Percentiles rank a stretch among this genome's conserved stretches.
These are phyloP conservation scores for Pelagia noctiluca DNA, from an alignment of 30 jellyfish, hydroid and myxozoan species.

Conservation along the genomic window DNA sequence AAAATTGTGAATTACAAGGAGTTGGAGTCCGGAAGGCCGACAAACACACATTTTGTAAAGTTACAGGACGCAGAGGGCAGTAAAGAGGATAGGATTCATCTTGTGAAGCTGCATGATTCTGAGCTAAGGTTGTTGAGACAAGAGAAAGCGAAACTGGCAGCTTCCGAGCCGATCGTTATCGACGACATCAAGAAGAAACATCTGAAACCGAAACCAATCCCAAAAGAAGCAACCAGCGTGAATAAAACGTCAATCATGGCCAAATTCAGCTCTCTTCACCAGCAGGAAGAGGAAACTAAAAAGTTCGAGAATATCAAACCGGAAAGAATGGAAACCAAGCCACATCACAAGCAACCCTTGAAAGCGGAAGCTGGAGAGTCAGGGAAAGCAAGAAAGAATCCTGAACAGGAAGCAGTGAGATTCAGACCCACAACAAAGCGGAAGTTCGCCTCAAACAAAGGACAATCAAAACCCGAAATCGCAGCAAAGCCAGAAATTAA, in stretches of 20 bases:
- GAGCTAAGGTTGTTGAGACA: slow-evolving; percentile 49
- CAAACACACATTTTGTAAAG: neutral
- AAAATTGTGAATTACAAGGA: neutral
- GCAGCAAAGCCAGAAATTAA: too few relatives aligned
- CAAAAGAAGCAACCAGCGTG: slow-evolving; percentile 76
- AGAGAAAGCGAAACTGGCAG: slow-evolving; percentile 51
- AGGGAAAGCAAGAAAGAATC: too few relatives aligned
- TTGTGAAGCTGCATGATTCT: slow-evolving; percentile 59
- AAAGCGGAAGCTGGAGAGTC: too few relatives aligned
- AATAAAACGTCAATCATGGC: slow-evolving; percentile 7
- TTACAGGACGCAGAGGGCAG: neutral
- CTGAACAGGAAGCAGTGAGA: slow-evolving; percentile 9
- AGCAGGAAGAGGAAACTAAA: neutral
- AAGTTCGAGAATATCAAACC: neutral
- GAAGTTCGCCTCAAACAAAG: too few relatives aligned
- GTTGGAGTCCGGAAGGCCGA: neutral
- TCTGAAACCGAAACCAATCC: slow-evolving; percentile 76
- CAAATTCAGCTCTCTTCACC: neutral
- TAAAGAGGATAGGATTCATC: slow-evolving; percentile 42
- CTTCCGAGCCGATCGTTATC: slow-evolving; percentile 87
- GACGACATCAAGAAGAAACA: slow-evolving; percentile 84
- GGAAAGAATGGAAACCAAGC: neutral
- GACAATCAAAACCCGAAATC: too few relatives aligned
- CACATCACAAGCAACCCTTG: too few relatives aligned
- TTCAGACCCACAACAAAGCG: too few relatives aligned